These are phyloP conservation scores for Percopsis transmontana DNA, from an alignment of 2,113 vertebrate genomes.

Conservation along the genomic window DNA sequence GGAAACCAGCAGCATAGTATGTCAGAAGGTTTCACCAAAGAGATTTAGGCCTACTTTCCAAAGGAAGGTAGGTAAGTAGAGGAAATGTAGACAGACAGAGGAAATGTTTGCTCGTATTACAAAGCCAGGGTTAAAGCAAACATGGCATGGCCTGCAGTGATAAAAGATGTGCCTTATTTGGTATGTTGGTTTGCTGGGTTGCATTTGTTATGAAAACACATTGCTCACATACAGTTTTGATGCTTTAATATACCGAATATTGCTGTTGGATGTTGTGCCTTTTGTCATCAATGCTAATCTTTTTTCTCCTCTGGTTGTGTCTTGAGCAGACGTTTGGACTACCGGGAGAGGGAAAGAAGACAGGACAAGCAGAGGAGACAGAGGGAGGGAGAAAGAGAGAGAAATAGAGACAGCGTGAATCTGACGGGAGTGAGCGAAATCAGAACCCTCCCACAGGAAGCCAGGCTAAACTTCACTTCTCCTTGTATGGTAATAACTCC, in stretches of 20 bases:
- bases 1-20: no score
- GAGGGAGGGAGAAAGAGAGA: constrained; percentile 18
- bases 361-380: constrained; percentile 12
- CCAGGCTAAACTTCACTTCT: constrained; percentile 67
- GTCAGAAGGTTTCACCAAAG: no score
- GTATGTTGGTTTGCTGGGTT: constrained; percentile 26
- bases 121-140: constrained; percentile 16
- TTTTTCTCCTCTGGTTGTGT: background rate
- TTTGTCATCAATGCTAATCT: background rate
- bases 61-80: background rate
- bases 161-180: constrained; percentile 40
- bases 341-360: background rate
- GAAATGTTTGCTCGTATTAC: constrained; percentile 27
- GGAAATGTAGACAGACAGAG: background rate
- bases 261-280: background rate
- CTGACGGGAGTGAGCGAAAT: constrained; percentile 64
- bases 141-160: constrained; percentile 29
- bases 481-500: constrained; percentile 83
- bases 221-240: constrained; percentile 1
- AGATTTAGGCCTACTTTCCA: background rate
- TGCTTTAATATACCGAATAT: background rate
- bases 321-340: background rate
- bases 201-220: constrained; percentile 15
- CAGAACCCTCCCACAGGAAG: constrained; percentile 80
- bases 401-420: constrained; percentile 47